Conservation (phyloP, 2,113 vertebrate species). For the Salvelinus sp. region DNA sequence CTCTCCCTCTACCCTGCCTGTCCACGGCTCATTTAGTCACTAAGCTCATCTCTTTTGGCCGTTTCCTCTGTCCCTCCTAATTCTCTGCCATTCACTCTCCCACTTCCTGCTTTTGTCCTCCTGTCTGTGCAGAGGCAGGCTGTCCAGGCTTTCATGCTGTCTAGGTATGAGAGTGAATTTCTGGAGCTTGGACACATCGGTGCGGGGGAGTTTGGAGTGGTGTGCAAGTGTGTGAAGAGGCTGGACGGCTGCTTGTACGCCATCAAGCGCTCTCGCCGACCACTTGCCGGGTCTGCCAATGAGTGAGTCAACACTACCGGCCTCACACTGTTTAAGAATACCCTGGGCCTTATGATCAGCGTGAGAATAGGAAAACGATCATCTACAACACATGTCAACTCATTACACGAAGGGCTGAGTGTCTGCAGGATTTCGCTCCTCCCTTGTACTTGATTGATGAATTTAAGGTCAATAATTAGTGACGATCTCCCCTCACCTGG, state of each 20-base stretch:
- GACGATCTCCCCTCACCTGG: too few species aligned
- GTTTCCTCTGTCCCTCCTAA: conserved; percentile 48
- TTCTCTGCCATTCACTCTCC: conserved; percentile 40
- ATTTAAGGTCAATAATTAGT: too few species aligned
- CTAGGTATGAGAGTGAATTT: conserved; percentile 93
- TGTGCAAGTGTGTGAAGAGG: conserved; percentile 95
- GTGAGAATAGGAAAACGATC: not conserved
- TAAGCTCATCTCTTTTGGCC: conserved; percentile 34
- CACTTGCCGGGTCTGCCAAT: conserved; percentile 82
- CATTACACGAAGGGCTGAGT: too few species aligned
- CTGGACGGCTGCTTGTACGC: conserved; percentile 95
- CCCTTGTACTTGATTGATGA: too few species aligned
- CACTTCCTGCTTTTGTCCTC: conserved; percentile 50
- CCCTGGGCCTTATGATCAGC: not conserved
- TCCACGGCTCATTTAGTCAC: not conserved
- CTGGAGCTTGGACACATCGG: conserved; percentile 91
- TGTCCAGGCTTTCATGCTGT: conserved; percentile 85
- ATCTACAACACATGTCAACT: not conserved
- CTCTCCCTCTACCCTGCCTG: not conserved
- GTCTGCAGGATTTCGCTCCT: too few species aligned
- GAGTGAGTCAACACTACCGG: conserved; percentile 82
- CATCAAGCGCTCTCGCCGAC: conserved; percentile 86
- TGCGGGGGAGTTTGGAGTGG: conserved; percentile 89
- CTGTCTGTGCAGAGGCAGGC: conserved; percentile 78
- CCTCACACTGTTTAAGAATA: not conserved